Evolutionary conservation across 2,113 vertebrate genomes (phyloP), one percentile per base, ranked within the genome.

Genomic region (Athene noctua): DNA sequence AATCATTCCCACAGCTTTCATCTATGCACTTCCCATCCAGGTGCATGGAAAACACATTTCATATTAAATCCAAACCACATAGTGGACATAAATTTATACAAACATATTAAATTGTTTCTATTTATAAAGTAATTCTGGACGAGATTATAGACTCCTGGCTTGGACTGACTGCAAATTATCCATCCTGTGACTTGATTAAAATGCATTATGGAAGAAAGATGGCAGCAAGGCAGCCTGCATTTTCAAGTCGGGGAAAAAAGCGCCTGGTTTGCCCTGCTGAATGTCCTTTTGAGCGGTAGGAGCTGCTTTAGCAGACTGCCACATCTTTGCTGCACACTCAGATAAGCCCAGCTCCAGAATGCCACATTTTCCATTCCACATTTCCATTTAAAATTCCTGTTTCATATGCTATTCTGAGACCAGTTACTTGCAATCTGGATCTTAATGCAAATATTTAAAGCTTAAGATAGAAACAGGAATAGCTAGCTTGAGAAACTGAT

Each of bases 361-460:
- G 32, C 52, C 74, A 82, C 66, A 36, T 67, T 71, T 91, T 38
- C 68, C n/a, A 8, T 68, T 59, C 65, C 73, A 44, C 61, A 34
- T 46, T 91, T 70, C 87, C 92, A 80, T 93, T 94, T 88, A 44
- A 77, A 91, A 95, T 92, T 88, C 81, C 87, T 59, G 54, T 74
- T 96, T 94, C 74, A 38, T 44, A 30, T 26, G 54, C 73, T 88
- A 42, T 93, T 93, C 58, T 47, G 78, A 93, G 71, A 40, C 74
- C 34, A 29, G 58, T 63, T 92, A 30, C 88, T 93, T 22, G 62
- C 62, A 86, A 47, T 82, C 85, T 70, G 90, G 88, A 86, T 73
- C 62, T 73, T 86, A 90, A 92, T 70, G 85, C 58, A 95, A 96
- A 88, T 72, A 82, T 78, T 93, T 81, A 66, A 96, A 90, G 66